Evolutionary conservation across 2,888 invertebrate species (phyloP).

Genomic region (Diaphora mendica): DNA sequence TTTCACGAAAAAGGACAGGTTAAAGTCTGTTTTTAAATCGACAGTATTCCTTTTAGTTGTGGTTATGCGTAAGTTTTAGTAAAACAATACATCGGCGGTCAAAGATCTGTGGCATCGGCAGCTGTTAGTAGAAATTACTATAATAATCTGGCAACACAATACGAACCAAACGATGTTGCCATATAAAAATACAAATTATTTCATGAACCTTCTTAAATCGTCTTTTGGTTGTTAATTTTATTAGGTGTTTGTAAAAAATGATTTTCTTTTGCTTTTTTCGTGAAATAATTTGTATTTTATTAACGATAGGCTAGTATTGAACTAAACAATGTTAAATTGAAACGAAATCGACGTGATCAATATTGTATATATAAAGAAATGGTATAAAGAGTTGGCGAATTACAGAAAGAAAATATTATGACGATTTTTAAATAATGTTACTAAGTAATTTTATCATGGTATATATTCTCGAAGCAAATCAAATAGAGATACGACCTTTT

Average conservation of each 20-base stretch:
- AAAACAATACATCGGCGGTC: conserved; percentile 24
- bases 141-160: conserved; percentile 42
- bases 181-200: conserved; percentile 34
- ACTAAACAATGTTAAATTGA: conserved; percentile 81
- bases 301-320: conserved; percentile 71
- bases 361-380: conserved; percentile 70
- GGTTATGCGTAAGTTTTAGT: conserved; percentile 28
- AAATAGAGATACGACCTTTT: conserved; percentile 23
- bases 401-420: conserved; percentile 44
- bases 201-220: conserved; percentile 31
- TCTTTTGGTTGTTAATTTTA: conserved; percentile 39
- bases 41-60: conserved; percentile 14
- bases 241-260: conserved; percentile 25
- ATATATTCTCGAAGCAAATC: conserved; percentile 27
- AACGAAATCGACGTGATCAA: conserved; percentile 78
- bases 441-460: conserved; percentile 54
- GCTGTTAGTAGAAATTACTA: conserved; percentile 44
- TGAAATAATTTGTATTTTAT: conserved; percentile 41
- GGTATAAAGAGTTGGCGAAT: conserved; percentile 56
- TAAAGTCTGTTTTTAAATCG: background rate
- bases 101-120: conserved; percentile 32
- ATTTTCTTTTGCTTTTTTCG: conserved; percentile 24
- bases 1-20: too few relatives aligned
- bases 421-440: conserved; percentile 56
- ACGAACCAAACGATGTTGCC: conserved; percentile 47